These are phyloP conservation scores for Hyposmocoma kahamanoa DNA, from an alignment of 1,140 invertebrate species.

Conservation along the genomic window DNA sequence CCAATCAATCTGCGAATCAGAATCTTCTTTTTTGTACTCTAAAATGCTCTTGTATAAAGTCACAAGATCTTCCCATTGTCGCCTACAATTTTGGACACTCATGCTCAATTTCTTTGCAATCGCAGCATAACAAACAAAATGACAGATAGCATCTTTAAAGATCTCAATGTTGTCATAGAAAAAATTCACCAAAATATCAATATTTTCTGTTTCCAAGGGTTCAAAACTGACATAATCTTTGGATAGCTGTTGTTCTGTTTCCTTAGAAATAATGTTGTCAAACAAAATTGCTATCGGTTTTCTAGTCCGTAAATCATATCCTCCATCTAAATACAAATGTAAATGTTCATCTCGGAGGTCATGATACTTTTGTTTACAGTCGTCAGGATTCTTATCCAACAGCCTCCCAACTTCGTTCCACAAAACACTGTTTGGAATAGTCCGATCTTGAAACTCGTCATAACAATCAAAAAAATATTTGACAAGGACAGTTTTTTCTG, in stretches of 20 bases:
- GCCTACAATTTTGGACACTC: slow-evolving; percentile 29
- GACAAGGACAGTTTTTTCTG: slow-evolving; percentile 41
- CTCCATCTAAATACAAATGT: slow-evolving; percentile 32
- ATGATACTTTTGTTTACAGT: slow-evolving; percentile 40
- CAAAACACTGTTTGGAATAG: slow-evolving; percentile 51
- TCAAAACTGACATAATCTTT: slow-evolving; percentile 15
- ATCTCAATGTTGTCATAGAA: slow-evolving; percentile 55
- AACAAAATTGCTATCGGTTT: slow-evolving; percentile 43
- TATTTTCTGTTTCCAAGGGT: slow-evolving; percentile 33
- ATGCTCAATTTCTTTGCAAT: slow-evolving; percentile 34
- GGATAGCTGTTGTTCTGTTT: slow-evolving; percentile 22
- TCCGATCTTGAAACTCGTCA: slow-evolving; percentile 52
- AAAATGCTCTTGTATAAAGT: slow-evolving; percentile 46
- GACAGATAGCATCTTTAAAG: slow-evolving; percentile 54
- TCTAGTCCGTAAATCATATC: slow-evolving; percentile 34
- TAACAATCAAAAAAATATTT: slow-evolving; percentile 63
- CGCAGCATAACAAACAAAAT: slow-evolving; percentile 49
- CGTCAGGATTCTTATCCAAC: slow-evolving; percentile 41
- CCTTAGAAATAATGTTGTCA: slow-evolving; percentile 55
- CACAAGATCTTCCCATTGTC: slow-evolving; percentile 46
- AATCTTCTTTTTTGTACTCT: slow-evolving; percentile 58
- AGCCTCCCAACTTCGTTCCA: slow-evolving; percentile 60
- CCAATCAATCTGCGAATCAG: slow-evolving; percentile 61
- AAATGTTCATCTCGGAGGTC: slow-evolving; percentile 43
- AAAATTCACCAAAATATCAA: slow-evolving; percentile 51